A percentile compares a stretch with the other conserved stretches of the same genome.
Conservation (phyloP, 1,140 invertebrate genomes). For the Wiebesia pumilae region DNA sequence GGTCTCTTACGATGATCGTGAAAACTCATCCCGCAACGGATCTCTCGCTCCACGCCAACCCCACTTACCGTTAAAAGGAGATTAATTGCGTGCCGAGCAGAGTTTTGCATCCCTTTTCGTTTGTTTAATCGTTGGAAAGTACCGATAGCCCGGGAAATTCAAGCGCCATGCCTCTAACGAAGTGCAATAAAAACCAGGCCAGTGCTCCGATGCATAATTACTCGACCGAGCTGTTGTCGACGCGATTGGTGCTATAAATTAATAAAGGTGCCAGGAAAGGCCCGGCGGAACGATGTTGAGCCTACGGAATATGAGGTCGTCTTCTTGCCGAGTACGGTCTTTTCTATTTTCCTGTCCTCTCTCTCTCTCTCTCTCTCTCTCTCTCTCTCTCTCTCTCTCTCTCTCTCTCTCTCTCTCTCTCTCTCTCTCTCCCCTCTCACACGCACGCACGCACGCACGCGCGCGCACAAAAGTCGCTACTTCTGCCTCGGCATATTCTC, state of each 20-base stretch:
- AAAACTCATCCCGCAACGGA: neutral
- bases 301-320: neutral
- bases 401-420: no score
- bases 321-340: slow-evolving; percentile 17
- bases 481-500: neutral
- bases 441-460: neutral
- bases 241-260: neutral
- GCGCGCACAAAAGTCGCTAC: no score
- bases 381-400: neutral
- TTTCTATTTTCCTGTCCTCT: slow-evolving; percentile 7
- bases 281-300: no score
- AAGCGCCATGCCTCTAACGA: neutral
- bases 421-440: neutral
- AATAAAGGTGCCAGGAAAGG: neutral
- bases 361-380: neutral
- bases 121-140: no score
- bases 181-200: neutral
- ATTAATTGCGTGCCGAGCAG: no score
- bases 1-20: neutral
- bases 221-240: neutral
- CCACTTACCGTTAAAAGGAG: neutral
- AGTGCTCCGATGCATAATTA: neutral
- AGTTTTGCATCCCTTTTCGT: no score
- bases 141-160: neutral
- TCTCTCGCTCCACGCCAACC: neutral